Conservation (phyloP, 1,140 invertebrate genomes). For the Tetragonula clypearis region DNA sequence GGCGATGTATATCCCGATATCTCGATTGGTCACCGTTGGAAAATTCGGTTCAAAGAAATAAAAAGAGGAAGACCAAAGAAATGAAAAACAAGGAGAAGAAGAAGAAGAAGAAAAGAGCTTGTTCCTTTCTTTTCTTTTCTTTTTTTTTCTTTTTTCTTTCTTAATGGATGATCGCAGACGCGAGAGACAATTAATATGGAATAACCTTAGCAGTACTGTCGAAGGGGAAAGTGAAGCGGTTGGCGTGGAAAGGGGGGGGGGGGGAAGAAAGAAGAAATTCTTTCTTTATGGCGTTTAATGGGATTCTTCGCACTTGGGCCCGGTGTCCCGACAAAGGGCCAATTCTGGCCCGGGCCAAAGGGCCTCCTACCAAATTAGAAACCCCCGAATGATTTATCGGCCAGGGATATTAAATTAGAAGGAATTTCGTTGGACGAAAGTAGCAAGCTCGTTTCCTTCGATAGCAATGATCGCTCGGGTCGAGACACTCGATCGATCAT, state of each 20-base stretch:
- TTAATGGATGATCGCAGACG: neutral
- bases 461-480: conserved; percentile 24
- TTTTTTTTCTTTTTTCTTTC: neutral
- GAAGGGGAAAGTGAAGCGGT: neutral
- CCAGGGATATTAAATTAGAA: conserved; percentile 49
- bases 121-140: neutral
- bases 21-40: too few relatives aligned
- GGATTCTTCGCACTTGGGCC: conserved; percentile 48
- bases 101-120: too few relatives aligned
- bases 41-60: too few relatives aligned
- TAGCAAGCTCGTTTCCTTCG: conserved; percentile 31
- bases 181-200: conserved; percentile 40
- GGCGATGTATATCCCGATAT: too few relatives aligned
- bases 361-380: conserved; percentile 50
- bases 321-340: conserved; percentile 44
- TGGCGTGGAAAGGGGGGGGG: too few relatives aligned
- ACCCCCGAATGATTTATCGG: conserved; percentile 44
- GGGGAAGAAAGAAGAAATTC: conserved; percentile 35
- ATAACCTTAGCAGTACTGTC: conserved; percentile 28
- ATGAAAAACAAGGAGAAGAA: too few relatives aligned
- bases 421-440: conserved; percentile 39
- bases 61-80: too few relatives aligned
- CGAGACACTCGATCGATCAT: conserved; percentile 8
- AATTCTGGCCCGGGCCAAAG: conserved; percentile 41
- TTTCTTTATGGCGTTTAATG: conserved; percentile 49